phyloP scores from a whole-genome alignment of 1,140 invertebrate species.

The Oreohelix idahoensis region DNA sequence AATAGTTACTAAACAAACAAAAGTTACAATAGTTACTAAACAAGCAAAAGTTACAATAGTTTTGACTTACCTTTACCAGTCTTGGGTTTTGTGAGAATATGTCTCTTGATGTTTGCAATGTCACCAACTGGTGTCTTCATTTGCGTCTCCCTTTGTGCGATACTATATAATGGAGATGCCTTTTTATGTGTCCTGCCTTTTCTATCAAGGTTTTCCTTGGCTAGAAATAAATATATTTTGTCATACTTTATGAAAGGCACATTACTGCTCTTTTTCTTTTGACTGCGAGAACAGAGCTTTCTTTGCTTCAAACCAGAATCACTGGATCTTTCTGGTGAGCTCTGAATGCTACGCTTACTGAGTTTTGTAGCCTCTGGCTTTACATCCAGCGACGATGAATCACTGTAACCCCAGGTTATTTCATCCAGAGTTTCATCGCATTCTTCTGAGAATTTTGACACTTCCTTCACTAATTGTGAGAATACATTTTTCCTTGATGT shows the following conservation, averaged over 20 bases:
- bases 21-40: no score
- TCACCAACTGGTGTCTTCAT: no score
- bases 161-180: background rate
- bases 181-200: background rate
- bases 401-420: conserved; percentile 19
- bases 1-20: no score
- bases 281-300: background rate
- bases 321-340: background rate
- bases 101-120: no score
- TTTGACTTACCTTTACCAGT: no score
- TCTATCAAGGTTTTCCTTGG: background rate
- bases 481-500: background rate
- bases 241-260: no score
- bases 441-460: background rate
- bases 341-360: background rate
- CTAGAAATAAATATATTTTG: background rate
- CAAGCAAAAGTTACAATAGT: no score
- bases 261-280: background rate
- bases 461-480: background rate
- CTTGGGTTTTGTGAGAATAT: no score
- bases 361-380: background rate
- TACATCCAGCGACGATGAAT: background rate
- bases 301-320: background rate
- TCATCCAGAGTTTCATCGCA: conserved; percentile 17
- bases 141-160: background rate